Conservation (phyloP, 2,797 vertebrate genomes). For the Pseudocheirus occidentalis region DNA sequence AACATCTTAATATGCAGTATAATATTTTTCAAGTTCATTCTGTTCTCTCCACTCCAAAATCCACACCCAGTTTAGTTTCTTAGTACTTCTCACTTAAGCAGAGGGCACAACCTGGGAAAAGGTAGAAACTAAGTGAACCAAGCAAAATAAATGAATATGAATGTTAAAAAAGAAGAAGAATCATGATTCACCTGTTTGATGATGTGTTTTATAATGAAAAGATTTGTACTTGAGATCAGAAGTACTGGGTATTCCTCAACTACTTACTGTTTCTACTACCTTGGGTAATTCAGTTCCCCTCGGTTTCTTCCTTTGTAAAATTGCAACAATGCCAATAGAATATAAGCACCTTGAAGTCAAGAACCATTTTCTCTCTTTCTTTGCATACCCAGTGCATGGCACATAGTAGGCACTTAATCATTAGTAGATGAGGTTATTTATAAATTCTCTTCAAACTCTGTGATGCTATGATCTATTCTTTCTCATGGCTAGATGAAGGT, state of each 20-base stretch:
- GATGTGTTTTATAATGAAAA: neutral
- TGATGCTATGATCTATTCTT: conserved; percentile 36
- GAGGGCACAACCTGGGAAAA: neutral
- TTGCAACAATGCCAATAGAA: neutral
- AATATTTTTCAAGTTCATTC: neutral
- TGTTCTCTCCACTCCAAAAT: neutral
- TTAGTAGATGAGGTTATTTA: neutral
- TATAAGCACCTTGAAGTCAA: neutral
- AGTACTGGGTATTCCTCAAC: neutral
- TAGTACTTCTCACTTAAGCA: neutral
- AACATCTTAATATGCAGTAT: neutral
- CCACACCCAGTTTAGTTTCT: neutral
- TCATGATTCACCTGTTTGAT: neutral
- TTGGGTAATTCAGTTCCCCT: neutral
- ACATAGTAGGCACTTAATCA: neutral
- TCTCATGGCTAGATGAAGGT: conserved; percentile 61
- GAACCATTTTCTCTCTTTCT: neutral
- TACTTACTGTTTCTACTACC: neutral
- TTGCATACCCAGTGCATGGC: neutral
- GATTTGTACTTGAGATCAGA: neutral
- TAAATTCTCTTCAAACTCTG: neutral
- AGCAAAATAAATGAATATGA: neutral
- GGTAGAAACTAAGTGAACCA: neutral
- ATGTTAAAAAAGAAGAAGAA: neutral
- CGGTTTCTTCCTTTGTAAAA: neutral